Base-by-base conservation (phyloP, 2,888 invertebrate species). In the Gortyna flavago region DNA sequence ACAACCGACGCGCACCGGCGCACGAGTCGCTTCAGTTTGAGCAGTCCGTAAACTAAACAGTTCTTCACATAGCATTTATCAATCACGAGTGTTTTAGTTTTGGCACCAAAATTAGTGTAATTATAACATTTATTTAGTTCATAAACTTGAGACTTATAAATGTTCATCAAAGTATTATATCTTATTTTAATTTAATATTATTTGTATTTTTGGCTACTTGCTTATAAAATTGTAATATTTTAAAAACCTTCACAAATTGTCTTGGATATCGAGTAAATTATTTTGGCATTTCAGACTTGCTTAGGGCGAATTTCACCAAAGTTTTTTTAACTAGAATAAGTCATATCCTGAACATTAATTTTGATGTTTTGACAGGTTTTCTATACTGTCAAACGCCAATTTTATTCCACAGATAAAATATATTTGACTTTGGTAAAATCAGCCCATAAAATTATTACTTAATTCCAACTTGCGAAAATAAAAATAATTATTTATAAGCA, bases 61-160 rank as follows among this genome's bases (percentile, higher is more conserved):
- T 72, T 44, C 69, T 77, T 77, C 72, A 76, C 51, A 44, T 79
- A 85, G 87, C 87, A 89, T 87, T 89, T 90, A 90, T 83, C 51
- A 48, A 76, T 80, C 86, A 83, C 86, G 78, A 84, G 86, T 87
- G 89, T 83, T 80, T 87, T 86, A 78, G 84, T 88, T 88, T 84
- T 32, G 35, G 88, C 91, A 91, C 90, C 88, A 88, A 88, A 89
- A 81, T 87, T 89, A 87, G 86, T 76, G 73, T 89, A 88, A 81
- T 80, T 66, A 72, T n/a, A 62, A 62, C 59, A 66, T 81, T 75
- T 80, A 77, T 84, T 87, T 89, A 88, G 85, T 75, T 82, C n/a
- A 72, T 83, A 83, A 74, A 84, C 77, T 72, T 75, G 82, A 81
- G 69, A 85, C 78, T 84, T 83, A 79, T 68, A 72, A 80, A 78